These are phyloP conservation scores for Calameuta filiformis DNA, from an alignment of 2,888 invertebrate species.

Conservation along the genomic window DNA sequence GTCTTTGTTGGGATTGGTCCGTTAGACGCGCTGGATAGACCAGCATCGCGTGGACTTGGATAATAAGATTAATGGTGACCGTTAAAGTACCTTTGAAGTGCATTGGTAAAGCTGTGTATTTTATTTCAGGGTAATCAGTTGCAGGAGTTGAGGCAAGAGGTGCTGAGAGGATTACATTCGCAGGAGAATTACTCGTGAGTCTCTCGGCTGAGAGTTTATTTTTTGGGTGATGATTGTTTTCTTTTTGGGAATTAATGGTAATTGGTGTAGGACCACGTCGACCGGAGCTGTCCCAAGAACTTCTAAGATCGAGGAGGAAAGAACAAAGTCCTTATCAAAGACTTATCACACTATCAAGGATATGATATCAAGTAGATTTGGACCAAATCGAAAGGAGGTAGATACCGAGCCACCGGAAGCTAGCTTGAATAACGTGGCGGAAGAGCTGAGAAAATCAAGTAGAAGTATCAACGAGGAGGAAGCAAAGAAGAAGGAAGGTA, in stretches of 20 bases:
- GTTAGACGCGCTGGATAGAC: not conserved
- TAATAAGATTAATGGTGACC: not conserved
- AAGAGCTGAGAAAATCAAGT: constrained; percentile 69
- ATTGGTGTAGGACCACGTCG: constrained; percentile 43
- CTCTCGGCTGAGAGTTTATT: not conserved
- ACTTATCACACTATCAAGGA: constrained; percentile 87
- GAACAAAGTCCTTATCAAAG: constrained; percentile 76
- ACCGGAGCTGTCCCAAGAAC: constrained; percentile 48
- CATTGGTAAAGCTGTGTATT: constrained; percentile 1
- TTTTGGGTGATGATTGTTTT: not conserved
- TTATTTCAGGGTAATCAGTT: constrained; percentile 51
- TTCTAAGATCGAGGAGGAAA: constrained; percentile 56
- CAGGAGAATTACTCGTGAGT: constrained; percentile 58
- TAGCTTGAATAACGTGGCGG: constrained; percentile 73
- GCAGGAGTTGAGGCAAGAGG: constrained; percentile 55
- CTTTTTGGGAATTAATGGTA: not conserved
- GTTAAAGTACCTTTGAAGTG: not conserved
- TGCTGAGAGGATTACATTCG: constrained; percentile 49
- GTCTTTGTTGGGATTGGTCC: not conserved
- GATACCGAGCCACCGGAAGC: constrained; percentile 66
- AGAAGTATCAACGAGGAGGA: constrained; percentile 61
- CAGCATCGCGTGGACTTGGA: not conserved
- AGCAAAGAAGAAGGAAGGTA: constrained; percentile 69
- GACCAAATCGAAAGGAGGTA: constrained; percentile 70
- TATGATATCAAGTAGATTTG: constrained; percentile 84